A percentile compares a stretch with the other conserved stretches of the same genome.
phyloP scores from a whole-genome alignment of 2,113 vertebrate genomes.

The Grammomys dolichurus region DNA sequence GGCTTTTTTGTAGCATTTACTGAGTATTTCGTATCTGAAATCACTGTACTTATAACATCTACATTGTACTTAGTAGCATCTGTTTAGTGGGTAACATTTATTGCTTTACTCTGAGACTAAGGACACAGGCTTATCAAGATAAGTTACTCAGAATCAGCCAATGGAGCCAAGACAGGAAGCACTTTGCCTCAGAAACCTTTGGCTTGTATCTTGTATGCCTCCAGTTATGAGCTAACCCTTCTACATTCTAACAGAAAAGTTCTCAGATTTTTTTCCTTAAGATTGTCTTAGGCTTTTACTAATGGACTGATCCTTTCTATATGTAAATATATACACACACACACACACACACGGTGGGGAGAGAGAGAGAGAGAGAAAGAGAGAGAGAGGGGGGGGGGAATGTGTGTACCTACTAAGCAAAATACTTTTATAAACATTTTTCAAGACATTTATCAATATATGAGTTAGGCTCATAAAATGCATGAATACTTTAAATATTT shows the following conservation, averaged over 20 bases:
- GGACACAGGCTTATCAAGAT: background rate
- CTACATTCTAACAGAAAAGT: background rate
- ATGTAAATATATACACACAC: background rate
- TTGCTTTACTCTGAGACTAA: background rate
- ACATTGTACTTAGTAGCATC: background rate
- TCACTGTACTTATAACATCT: background rate
- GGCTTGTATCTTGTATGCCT: background rate
- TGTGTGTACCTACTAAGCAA: background rate
- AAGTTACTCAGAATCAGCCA: background rate
- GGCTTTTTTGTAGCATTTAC: background rate
- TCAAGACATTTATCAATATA: background rate
- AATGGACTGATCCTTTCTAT: background rate
- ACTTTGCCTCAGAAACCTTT: background rate
- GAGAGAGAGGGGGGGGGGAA: background rate
- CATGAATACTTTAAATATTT: slow-evolving; percentile 18
- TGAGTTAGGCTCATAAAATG: background rate
- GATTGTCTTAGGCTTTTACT: background rate
- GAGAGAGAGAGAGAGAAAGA: background rate
- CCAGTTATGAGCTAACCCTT: background rate
- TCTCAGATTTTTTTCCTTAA: background rate
- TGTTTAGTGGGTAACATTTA: background rate
- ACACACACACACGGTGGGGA: background rate
- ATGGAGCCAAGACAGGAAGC: background rate
- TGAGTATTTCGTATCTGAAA: background rate
- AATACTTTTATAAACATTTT: background rate